Percentiles rank a stretch among this genome's conserved stretches.
These are phyloP conservation scores for Solea senegalensis DNA, from an alignment of 2,113 vertebrate species.

Conservation along the genomic window DNA sequence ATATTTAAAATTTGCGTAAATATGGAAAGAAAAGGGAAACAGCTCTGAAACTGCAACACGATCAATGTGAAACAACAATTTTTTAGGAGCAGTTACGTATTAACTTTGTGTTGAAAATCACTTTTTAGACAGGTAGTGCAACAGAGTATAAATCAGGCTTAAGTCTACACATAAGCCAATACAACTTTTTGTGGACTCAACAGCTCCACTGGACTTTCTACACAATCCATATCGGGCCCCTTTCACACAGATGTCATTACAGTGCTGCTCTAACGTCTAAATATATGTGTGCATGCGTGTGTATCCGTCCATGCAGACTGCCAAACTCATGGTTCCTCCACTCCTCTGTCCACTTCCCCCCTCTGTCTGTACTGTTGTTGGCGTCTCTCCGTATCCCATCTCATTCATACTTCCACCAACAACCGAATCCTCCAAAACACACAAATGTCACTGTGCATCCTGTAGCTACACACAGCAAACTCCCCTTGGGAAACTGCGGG, in stretches of 20 bases:
- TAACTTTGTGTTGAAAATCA: too few relatives aligned
- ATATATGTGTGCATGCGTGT: conserved; percentile 8
- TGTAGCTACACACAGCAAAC: neutral
- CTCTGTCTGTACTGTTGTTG: conserved; percentile 9
- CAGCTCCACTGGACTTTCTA: neutral
- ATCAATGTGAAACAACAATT: too few relatives aligned
- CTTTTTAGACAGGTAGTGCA: too few relatives aligned
- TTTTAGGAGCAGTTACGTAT: too few relatives aligned
- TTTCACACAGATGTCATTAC: conserved; percentile 23
- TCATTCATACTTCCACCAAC: conserved; percentile 10
- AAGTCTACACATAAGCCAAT: too few relatives aligned
- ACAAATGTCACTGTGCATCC: conserved; percentile 28
- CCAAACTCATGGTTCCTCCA: conserved; percentile 23
- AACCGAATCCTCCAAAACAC: conserved; percentile 24
- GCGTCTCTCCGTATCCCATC: neutral
- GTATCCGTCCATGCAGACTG: neutral
- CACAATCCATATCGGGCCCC: conserved; percentile 25
- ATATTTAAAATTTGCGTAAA: too few relatives aligned
- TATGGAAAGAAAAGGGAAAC: too few relatives aligned
- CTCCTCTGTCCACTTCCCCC: conserved; percentile 23
- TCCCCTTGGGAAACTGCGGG: conserved; percentile 6
- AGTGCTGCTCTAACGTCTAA: neutral
- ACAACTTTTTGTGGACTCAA: neutral
- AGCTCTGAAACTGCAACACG: too few relatives aligned
- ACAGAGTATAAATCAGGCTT: too few relatives aligned